phyloP scores from a whole-genome alignment of 2,797 vertebrate genomes.

The Pangasius krempfi region DNA sequence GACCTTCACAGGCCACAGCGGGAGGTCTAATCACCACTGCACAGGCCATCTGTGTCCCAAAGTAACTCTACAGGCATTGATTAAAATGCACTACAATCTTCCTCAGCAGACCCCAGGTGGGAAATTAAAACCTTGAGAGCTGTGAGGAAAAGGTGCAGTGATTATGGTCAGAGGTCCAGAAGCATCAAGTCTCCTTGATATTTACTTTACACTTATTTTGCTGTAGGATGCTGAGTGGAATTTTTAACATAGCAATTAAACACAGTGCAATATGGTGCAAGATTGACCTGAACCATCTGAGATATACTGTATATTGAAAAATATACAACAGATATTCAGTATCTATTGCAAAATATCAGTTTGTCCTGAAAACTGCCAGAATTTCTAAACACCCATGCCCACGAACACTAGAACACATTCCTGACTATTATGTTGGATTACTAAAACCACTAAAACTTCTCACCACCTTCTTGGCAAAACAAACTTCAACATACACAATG shows the following conservation, averaged over 20 bases:
- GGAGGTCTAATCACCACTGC: conserved; percentile 46
- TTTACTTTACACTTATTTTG: not conserved
- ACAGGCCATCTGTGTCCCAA: conserved; percentile 55
- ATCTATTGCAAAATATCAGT: not conserved
- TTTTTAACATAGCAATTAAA: not conserved
- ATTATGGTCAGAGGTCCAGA: conserved; percentile 13
- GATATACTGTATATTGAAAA: not conserved
- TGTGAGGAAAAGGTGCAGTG: conserved; percentile 30
- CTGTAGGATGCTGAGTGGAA: not conserved
- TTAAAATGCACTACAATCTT: conserved; percentile 56
- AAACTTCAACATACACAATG: not conserved
- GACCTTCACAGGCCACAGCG: conserved; percentile 51
- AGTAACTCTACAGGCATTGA: conserved; percentile 58
- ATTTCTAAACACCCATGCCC: not conserved
- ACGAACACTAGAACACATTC: not conserved
- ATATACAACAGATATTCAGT: not conserved
- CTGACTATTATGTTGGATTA: not conserved
- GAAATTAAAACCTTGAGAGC: conserved; percentile 56
- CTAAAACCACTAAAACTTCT: not conserved
- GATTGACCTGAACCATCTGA: not conserved
- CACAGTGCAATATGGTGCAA: not conserved
- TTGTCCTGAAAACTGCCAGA: not conserved
- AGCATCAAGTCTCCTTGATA: not conserved
- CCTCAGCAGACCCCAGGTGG: conserved; percentile 45
- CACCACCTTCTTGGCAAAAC: not conserved